Evolutionary conservation across 2,113 vertebrate genomes (phyloP).

Genomic region (Thalassarche chlororhynchos): DNA sequence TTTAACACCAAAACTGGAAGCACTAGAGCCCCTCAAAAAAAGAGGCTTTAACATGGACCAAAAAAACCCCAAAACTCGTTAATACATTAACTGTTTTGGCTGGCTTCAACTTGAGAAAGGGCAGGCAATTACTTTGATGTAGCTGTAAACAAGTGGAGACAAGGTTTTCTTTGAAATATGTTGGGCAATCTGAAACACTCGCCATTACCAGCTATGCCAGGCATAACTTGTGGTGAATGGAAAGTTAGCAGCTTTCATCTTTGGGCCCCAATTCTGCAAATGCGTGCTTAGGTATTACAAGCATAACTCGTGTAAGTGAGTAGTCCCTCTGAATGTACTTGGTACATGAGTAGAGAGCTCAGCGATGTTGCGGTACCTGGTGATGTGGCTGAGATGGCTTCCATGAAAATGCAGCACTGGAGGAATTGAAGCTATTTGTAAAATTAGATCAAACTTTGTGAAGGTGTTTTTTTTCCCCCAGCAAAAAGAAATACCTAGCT

Average conservation of each 20-base stretch:
- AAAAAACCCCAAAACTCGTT: background rate
- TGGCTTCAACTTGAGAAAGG: background rate
- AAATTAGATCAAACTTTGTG: background rate
- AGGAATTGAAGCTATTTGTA: background rate
- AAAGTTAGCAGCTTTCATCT: background rate
- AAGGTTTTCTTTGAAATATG: background rate
- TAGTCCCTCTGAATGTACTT: background rate
- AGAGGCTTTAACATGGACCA: background rate
- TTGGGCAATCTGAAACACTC: background rate
- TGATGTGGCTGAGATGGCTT: background rate
- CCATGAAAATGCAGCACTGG: background rate
- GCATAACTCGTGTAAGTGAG: rapidly evolving
- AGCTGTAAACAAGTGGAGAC: background rate
- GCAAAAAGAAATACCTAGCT: background rate
- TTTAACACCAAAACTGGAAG: background rate
- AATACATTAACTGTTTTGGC: background rate
- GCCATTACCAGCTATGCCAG: rapidly evolving
- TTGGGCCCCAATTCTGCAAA: background rate
- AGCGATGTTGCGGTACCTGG: background rate
- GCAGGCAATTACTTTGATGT: background rate
- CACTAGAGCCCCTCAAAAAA: background rate
- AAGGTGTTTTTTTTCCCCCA: background rate
- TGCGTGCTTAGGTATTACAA: background rate
- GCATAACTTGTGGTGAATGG: background rate
- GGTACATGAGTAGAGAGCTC: background rate